Conservation (phyloP, 2,113 vertebrate genomes). For the Channa maculata region DNA sequence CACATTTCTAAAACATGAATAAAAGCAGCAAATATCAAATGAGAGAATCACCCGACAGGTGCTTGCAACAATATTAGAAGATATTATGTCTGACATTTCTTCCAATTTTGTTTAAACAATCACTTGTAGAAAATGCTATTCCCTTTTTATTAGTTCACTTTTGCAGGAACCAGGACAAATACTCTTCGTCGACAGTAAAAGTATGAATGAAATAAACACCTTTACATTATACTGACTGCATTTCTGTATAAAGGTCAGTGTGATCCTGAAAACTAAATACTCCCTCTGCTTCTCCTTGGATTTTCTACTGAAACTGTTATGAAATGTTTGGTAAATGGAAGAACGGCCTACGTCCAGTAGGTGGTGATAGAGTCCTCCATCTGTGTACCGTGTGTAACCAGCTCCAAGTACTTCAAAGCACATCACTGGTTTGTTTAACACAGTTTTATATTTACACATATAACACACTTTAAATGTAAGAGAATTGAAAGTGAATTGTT, state of each 20-base stretch:
- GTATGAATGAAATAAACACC: not conserved
- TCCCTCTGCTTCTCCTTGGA: not conserved
- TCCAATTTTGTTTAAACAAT: not conserved
- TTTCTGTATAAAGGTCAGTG: not conserved
- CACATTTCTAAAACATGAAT: not conserved
- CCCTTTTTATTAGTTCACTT: not conserved
- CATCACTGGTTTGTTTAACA: not conserved
- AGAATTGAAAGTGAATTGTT: not conserved
- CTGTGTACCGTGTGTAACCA: not conserved
- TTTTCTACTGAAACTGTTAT: not conserved
- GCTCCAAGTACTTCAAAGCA: not conserved
- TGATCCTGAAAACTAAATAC: not conserved
- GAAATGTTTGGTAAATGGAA: not conserved
- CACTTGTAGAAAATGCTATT: not conserved
- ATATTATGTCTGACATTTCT: not conserved
- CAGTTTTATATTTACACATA: too few relatives aligned
- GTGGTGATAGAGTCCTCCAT: slow-evolving; percentile 33
- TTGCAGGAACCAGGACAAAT: not conserved
- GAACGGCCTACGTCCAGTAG: slow-evolving; percentile 22
- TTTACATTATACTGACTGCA: not conserved
- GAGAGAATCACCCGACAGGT: not conserved
- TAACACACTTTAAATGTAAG: not conserved
- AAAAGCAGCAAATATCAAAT: not conserved
- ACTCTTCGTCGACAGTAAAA: not conserved
- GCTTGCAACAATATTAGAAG: not conserved